Percentiles rank a stretch among this genome's conserved stretches.
phyloP scores from a whole-genome alignment of 2,888 invertebrate species.

The Congeria kusceri region DNA sequence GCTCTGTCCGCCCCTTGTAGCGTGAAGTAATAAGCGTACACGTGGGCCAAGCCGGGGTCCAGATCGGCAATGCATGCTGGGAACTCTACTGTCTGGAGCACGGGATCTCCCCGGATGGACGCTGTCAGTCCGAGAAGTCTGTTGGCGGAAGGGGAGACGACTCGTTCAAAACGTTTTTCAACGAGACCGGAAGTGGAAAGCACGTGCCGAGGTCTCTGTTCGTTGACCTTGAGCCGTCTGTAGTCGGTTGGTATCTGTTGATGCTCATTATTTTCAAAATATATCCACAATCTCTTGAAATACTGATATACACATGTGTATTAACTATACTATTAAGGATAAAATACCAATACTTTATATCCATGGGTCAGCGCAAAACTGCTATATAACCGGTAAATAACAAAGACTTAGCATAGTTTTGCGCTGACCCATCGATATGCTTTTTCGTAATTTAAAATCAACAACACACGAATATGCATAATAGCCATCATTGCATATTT shows the following conservation, averaged over 20 bases:
- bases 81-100: constrained; percentile 66
- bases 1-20: background rate
- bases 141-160: constrained; percentile 87
- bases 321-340: too few species aligned
- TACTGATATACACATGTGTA: too few species aligned
- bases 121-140: constrained; percentile 80
- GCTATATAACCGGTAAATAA: too few species aligned
- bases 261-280: too few species aligned
- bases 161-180: constrained; percentile 86
- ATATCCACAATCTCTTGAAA: too few species aligned
- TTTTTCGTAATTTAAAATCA: too few species aligned
- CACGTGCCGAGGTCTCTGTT: constrained; percentile 97
- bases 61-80: constrained; percentile 83
- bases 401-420: too few species aligned
- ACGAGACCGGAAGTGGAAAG: constrained; percentile 96
- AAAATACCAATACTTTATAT: too few species aligned
- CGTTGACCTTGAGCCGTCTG: constrained; percentile 98
- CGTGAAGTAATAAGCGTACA: constrained; percentile 20
- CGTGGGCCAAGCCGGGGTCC: constrained; percentile 16
- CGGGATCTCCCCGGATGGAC: constrained; percentile 83
- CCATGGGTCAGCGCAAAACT: too few species aligned
- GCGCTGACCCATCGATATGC: too few species aligned
- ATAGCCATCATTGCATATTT: too few species aligned
- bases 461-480: too few species aligned
- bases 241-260: constrained; percentile 90